These are phyloP conservation scores for Oryzias celebensis DNA, from an alignment of 2,113 vertebrate genomes.

Conservation along the genomic window DNA sequence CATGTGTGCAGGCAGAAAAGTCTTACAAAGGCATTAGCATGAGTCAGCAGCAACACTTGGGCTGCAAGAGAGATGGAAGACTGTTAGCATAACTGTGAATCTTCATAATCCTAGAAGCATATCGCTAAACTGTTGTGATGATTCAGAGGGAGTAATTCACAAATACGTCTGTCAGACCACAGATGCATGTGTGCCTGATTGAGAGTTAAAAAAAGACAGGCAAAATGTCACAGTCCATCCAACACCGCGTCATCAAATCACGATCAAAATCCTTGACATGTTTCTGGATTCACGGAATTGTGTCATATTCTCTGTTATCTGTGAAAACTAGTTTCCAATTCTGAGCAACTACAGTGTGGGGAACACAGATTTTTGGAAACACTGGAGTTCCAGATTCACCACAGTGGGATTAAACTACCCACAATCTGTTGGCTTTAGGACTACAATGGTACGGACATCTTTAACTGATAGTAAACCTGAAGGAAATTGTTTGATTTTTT, in stretches of 20 bases:
- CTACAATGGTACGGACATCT: no score
- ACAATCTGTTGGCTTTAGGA: no score
- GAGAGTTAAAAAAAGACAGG: background rate
- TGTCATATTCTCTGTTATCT: background rate
- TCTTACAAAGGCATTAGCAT: conserved; percentile 49
- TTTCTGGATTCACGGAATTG: background rate
- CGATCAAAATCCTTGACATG: background rate
- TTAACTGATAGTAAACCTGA: no score
- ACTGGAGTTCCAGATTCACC: background rate
- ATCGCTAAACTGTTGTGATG: conserved; percentile 38
- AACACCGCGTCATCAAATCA: background rate
- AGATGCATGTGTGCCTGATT: conserved; percentile 10
- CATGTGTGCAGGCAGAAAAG: conserved; percentile 32
- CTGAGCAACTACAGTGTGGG: background rate
- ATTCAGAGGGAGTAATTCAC: conserved; percentile 42
- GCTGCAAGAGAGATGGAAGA: conserved; percentile 44
- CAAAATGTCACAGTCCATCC: background rate
- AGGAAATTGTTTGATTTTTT: no score
- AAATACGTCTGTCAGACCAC: conserved; percentile 42
- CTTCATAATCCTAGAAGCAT: conserved; percentile 60
- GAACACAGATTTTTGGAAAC: background rate
- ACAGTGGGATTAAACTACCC: background rate
- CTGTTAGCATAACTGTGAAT: conserved; percentile 73
- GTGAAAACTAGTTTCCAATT: background rate
- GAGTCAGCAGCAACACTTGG: conserved; percentile 65